phyloP scores from a whole-genome alignment of 2,113 vertebrate genomes.

The Gobio gobio region DNA sequence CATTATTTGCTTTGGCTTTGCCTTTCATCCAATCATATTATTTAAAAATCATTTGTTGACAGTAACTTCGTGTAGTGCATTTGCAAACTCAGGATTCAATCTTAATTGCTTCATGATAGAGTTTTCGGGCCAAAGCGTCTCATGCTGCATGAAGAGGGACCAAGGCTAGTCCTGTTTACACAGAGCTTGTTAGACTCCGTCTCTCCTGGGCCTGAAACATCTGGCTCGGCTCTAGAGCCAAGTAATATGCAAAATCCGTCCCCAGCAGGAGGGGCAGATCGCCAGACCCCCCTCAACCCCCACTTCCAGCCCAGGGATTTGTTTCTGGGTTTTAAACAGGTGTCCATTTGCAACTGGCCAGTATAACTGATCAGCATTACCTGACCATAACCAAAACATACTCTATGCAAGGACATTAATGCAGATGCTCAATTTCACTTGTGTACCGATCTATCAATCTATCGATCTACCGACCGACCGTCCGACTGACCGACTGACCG shows the following conservation, averaged over 20 bases:
- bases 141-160: constrained; percentile 64
- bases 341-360: constrained; percentile 16
- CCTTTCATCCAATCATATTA: not conserved
- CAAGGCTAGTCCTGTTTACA: constrained; percentile 61
- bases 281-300: not conserved
- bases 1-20: not conserved
- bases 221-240: constrained; percentile 65
- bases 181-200: constrained; percentile 63
- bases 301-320: not conserved
- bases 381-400: not conserved
- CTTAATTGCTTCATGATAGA: not conserved
- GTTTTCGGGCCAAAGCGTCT: constrained; percentile 37
- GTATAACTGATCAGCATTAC: not conserved
- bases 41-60: not conserved
- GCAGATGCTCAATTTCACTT: not conserved
- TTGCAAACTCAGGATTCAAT: constrained; percentile 8
- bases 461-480: not conserved
- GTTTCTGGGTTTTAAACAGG: constrained; percentile 20
- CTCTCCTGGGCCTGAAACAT: constrained; percentile 62
- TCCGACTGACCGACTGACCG: too few relatives aligned
- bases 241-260: constrained; percentile 38
- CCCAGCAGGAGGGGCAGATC: constrained; percentile 32
- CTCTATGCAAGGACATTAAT: not conserved
- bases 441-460: not conserved
- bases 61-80: constrained; percentile 4